Conservation (phyloP, 2,888 invertebrate genomes). For the Sepioteuthis lessoniana region DNA sequence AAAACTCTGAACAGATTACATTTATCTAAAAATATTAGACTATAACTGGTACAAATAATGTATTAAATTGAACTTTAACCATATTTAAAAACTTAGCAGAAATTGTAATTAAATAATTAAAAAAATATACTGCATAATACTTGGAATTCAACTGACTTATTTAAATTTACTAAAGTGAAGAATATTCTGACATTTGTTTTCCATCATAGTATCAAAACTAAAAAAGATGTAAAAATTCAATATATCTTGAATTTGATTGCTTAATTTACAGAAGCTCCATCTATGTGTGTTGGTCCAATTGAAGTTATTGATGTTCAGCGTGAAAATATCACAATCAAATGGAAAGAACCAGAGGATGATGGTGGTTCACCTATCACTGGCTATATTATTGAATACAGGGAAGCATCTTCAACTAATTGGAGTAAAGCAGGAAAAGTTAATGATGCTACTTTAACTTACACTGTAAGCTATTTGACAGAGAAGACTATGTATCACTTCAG, state of each 20-base stretch:
- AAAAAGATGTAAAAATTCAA: background rate
- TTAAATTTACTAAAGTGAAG: background rate
- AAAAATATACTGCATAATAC: background rate
- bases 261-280: constrained; percentile 56
- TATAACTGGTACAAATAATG: background rate
- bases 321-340: constrained; percentile 66
- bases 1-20: background rate
- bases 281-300: constrained; percentile 57
- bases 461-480: constrained; percentile 63
- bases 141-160: background rate
- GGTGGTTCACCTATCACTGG: constrained; percentile 69
- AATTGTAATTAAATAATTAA: background rate
- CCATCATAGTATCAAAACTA: background rate
- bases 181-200: background rate
- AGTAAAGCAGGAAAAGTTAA: constrained; percentile 56
- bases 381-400: constrained; percentile 68
- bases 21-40: background rate
- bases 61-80: background rate
- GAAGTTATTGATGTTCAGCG: constrained; percentile 61
- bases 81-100: background rate
- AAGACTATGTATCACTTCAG: constrained; percentile 84
- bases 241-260: background rate
- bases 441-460: constrained; percentile 57
- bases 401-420: constrained; percentile 70
- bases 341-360: constrained; percentile 74